These are phyloP conservation scores for Phaethon lepturus DNA, from an alignment of 2,113 vertebrate genomes.

Conservation along the genomic window DNA sequence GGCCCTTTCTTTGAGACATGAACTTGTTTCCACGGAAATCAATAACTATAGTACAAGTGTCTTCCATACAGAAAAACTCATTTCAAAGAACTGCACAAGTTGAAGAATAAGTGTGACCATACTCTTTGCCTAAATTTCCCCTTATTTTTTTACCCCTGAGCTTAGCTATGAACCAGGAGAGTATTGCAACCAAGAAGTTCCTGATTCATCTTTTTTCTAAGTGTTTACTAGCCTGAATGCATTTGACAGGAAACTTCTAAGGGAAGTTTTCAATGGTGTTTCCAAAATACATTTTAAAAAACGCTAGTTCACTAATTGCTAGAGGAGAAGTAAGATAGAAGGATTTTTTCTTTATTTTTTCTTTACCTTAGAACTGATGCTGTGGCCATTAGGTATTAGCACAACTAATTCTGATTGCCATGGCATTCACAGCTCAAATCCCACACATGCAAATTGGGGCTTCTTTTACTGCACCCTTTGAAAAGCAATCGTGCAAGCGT, in stretches of 20 bases:
- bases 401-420: neutral
- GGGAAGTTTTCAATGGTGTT: neutral
- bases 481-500: rapidly evolving
- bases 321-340: neutral
- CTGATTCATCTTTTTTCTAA: neutral
- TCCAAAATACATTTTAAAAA: neutral
- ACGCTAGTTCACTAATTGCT: neutral
- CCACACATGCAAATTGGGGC: neutral
- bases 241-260: neutral
- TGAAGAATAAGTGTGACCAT: neutral
- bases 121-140: neutral
- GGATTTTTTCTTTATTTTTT: too few relatives aligned
- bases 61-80: neutral
- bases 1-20: neutral
- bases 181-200: neutral
- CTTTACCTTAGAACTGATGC: neutral
- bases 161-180: neutral
- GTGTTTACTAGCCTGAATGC: neutral
- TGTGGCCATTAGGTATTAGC: neutral
- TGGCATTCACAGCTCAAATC: neutral
- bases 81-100: neutral
- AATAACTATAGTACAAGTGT: neutral
- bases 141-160: neutral
- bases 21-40: neutral
- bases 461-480: neutral